Evolutionary conservation across 2,797 vertebrate species (phyloP).

Genomic region (Triplophysa yarkandensis): DNA sequence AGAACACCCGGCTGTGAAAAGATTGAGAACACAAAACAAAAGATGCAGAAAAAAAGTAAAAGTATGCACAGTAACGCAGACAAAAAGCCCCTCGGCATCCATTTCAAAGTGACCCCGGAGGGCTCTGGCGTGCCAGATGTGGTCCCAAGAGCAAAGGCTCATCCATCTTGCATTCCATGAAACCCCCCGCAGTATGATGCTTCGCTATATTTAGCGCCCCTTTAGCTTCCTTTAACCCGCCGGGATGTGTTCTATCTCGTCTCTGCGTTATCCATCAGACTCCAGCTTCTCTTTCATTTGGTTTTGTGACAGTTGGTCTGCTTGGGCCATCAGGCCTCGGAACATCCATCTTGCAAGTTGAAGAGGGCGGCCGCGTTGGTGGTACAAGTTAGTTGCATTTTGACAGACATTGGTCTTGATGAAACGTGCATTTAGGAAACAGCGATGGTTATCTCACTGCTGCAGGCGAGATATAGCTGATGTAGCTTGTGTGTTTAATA

Average conservation of each 20-base stretch:
- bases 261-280: slow-evolving; percentile 27
- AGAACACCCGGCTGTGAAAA: neutral
- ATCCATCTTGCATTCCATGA: slow-evolving; percentile 38
- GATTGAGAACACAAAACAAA: slow-evolving; percentile 1
- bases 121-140: slow-evolving; percentile 51
- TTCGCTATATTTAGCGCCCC: slow-evolving; percentile 53
- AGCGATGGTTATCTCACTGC: slow-evolving; percentile 22
- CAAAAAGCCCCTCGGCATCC: slow-evolving; percentile 30
- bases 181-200: slow-evolving; percentile 37
- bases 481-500: slow-evolving; percentile 7
- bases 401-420: slow-evolving; percentile 33
- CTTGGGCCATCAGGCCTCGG: slow-evolving; percentile 21
- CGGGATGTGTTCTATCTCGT: slow-evolving; percentile 38
- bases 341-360: slow-evolving; percentile 17
- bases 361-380: slow-evolving; percentile 13
- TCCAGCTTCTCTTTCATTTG: slow-evolving; percentile 4
- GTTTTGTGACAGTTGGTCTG: slow-evolving; percentile 24
- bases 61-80: slow-evolving; percentile 15
- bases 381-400: slow-evolving; percentile 40
- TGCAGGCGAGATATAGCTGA: slow-evolving; percentile 14
- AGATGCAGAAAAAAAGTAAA: slow-evolving; percentile 15
- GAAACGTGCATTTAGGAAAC: slow-evolving; percentile 21
- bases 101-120: slow-evolving; percentile 49
- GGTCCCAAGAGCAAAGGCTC: slow-evolving; percentile 43
- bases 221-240: slow-evolving; percentile 22